Percentiles rank a stretch among this genome's conserved stretches.
These are phyloP conservation scores for Pachyrhynchus sulphureomaculatus DNA, from an alignment of 1,140 invertebrate genomes.

Conservation along the genomic window DNA sequence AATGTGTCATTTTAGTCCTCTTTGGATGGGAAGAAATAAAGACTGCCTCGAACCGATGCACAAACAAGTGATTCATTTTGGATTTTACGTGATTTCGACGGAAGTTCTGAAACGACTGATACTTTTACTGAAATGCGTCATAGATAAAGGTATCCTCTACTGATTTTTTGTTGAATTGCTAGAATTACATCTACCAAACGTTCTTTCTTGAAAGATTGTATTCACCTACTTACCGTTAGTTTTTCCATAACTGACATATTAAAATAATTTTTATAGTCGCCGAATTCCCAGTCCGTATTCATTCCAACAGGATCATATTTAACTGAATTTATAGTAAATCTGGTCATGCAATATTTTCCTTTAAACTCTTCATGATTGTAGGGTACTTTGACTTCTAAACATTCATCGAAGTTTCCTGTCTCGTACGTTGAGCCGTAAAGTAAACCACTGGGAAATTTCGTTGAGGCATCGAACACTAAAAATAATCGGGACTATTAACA, in stretches of 20 bases:
- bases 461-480: slow-evolving; percentile 35
- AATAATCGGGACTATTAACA: too few relatives aligned
- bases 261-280: slow-evolving; percentile 13
- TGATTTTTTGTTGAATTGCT: too few relatives aligned
- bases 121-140: too few relatives aligned
- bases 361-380: slow-evolving; percentile 11
- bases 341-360: slow-evolving; percentile 30
- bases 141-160: too few relatives aligned
- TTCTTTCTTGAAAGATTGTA: too few relatives aligned
- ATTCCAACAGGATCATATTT: not conserved
- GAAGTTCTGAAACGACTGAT: too few relatives aligned
- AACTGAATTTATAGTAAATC: slow-evolving; percentile 24
- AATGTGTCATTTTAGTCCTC: too few relatives aligned
- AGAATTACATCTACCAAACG: too few relatives aligned
- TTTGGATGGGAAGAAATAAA: too few relatives aligned
- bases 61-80: too few relatives aligned
- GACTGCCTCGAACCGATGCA: too few relatives aligned
- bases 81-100: too few relatives aligned
- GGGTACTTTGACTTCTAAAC: slow-evolving; percentile 20
- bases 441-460: slow-evolving; percentile 35
- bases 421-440: slow-evolving; percentile 31
- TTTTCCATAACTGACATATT: slow-evolving; percentile 28
- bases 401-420: slow-evolving; percentile 36
- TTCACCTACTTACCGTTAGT: slow-evolving; percentile 33
- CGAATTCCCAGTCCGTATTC: not conserved